Conservation (phyloP, 1,140 invertebrate genomes). For the Sycophaga agraensis region DNA sequence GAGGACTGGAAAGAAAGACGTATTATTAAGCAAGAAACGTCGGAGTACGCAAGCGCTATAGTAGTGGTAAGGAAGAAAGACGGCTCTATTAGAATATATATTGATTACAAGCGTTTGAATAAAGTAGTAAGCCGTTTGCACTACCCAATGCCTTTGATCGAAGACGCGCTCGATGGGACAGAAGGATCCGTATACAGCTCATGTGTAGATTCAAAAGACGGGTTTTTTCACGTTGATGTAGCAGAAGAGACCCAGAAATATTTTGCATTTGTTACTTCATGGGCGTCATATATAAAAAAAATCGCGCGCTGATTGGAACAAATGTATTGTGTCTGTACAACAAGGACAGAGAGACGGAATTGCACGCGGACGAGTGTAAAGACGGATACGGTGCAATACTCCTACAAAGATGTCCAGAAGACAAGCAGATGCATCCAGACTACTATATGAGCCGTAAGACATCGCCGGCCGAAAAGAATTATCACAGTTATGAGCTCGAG, state of each 20-base stretch:
- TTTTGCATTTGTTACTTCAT: neutral
- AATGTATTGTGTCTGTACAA: constrained; percentile 12
- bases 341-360: constrained; percentile 17
- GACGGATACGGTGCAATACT: constrained; percentile 43
- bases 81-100: neutral
- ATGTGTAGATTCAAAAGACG: neutral
- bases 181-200: neutral
- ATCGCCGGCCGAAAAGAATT: constrained; percentile 24
- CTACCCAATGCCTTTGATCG: neutral
- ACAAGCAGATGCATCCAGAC: constrained; percentile 29
- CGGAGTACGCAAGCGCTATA: neutral
- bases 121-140: neutral
- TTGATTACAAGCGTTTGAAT: constrained; percentile 3
- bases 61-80: neutral
- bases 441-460: constrained; percentile 32
- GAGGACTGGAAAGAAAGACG: constrained; percentile 8
- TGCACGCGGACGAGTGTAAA: constrained; percentile 42
- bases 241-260: constrained; percentile 8
- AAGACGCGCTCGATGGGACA: neutral
- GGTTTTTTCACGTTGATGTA: constrained; percentile 13
- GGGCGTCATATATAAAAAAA: neutral
- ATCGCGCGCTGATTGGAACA: neutral
- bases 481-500: constrained; percentile 32
- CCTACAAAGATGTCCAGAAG: constrained; percentile 31
- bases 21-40: constrained; percentile 7